Percentiles rank a stretch among this genome's conserved stretches.
These are phyloP conservation scores for Dasypolia templi DNA, from an alignment of 2,888 invertebrate species.

Conservation along the genomic window DNA sequence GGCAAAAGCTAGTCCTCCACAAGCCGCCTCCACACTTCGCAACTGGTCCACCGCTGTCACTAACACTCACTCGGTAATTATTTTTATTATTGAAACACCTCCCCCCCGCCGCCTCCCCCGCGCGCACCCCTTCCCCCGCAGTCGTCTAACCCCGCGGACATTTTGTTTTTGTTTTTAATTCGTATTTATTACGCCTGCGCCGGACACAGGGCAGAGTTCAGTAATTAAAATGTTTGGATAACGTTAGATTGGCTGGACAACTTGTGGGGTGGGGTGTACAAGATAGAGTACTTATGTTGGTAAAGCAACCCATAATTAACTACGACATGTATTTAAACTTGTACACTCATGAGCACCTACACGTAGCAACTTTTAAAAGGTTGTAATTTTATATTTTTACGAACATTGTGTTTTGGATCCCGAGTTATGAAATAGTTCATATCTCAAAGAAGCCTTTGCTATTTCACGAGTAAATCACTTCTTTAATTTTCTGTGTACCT, in stretches of 20 bases:
- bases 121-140: conserved; percentile 45
- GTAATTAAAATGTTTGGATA: conserved; percentile 56
- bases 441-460: not conserved
- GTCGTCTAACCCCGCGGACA: conserved; percentile 54
- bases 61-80: conserved; percentile 84
- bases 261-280: conserved; percentile 40
- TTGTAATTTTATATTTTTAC: not conserved
- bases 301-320: not conserved
- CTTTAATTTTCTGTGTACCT: not conserved
- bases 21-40: conserved; percentile 67
- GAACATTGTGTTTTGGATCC: not conserved
- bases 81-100: conserved; percentile 75
- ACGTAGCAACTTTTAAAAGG: no score
- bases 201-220: conserved; percentile 56
- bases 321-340: not conserved
- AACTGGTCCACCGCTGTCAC: conserved; percentile 74
- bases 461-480: not conserved
- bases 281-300: not conserved
- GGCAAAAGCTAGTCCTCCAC: no score
- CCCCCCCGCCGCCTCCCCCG: conserved; percentile 46
- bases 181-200: conserved; percentile 71
- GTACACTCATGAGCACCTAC: no score
- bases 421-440: not conserved
- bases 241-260: conserved; percentile 51
- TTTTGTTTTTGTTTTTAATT: conserved; percentile 75